Conservation (phyloP, 2,113 vertebrate species). For the Rafetus swinhoei region DNA sequence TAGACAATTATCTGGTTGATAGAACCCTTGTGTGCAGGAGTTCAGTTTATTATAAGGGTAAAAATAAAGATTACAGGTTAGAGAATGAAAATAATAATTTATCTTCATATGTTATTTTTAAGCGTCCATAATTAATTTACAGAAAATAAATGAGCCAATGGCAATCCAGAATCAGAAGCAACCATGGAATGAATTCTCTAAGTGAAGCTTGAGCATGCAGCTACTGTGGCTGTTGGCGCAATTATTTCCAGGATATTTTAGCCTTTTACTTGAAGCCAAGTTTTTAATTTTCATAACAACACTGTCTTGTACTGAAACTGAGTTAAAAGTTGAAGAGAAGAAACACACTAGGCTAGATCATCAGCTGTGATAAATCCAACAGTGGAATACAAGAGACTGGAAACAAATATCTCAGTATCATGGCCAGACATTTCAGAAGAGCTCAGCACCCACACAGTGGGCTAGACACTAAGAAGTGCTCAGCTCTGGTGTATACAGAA, state of each 20-base stretch:
- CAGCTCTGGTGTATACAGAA: background rate
- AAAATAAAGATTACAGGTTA: background rate
- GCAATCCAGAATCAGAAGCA: background rate
- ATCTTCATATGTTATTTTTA: background rate
- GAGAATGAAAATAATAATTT: background rate
- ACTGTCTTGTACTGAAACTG: background rate
- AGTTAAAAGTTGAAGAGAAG: background rate
- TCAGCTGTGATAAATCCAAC: background rate
- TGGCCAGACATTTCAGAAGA: background rate
- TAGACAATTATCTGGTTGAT: background rate
- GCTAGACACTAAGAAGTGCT: background rate
- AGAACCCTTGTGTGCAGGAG: background rate
- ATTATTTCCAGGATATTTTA: background rate
- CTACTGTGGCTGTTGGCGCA: background rate
- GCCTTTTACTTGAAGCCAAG: background rate
- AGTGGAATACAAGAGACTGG: background rate
- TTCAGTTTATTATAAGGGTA: background rate
- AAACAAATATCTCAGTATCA: background rate
- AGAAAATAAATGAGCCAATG: background rate
- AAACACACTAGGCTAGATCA: background rate
- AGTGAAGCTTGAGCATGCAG: background rate
- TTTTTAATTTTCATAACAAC: background rate
- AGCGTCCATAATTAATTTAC: background rate
- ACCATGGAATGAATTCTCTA: background rate
- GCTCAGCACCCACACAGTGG: background rate